A percentile compares a stretch with the other conserved stretches of the same genome.
Conservation (phyloP, 2,888 invertebrate species). For the Augiades crinisus region DNA sequence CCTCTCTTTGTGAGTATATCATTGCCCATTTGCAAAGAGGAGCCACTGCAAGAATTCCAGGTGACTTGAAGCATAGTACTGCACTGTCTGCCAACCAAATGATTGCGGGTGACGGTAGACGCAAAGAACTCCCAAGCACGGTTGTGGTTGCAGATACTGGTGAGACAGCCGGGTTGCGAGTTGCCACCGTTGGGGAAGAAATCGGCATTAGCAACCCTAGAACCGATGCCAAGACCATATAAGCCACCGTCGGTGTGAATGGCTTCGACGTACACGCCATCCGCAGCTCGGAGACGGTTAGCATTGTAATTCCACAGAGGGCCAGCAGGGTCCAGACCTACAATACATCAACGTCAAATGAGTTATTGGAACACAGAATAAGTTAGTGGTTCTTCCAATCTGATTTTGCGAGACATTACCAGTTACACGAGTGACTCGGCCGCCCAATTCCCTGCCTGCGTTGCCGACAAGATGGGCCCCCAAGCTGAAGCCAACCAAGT, state of each 20-base stretch:
- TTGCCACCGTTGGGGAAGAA: slow-evolving; percentile 82
- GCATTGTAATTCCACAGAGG: slow-evolving; percentile 50
- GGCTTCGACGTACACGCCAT: slow-evolving; percentile 58
- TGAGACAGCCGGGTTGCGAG: slow-evolving; percentile 57
- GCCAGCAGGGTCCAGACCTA: slow-evolving; percentile 62
- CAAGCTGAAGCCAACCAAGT: slow-evolving; percentile 71
- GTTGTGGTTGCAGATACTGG: slow-evolving; percentile 56
- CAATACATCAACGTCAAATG: no score
- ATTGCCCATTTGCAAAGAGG: slow-evolving; percentile 49
- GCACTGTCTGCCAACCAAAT: slow-evolving; percentile 51
- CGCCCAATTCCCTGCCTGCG: slow-evolving; percentile 56
- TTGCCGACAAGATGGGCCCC: slow-evolving; percentile 71
- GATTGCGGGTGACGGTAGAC: slow-evolving; percentile 51
- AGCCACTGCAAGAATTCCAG: slow-evolving; percentile 49
- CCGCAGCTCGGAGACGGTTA: slow-evolving; percentile 45
- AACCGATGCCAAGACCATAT: slow-evolving; percentile 69
- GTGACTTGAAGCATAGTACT: slow-evolving; percentile 44
- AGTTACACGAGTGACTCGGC: slow-evolving; percentile 59
- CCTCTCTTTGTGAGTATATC: slow-evolving; percentile 48
- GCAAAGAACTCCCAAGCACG: slow-evolving; percentile 60
- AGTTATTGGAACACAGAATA: no score
- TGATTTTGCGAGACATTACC: no score
- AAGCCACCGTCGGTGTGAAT: slow-evolving; percentile 71
- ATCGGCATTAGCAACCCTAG: slow-evolving; percentile 74
- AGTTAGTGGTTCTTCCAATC: no score